Evolutionary conservation across 2,113 vertebrate genomes (phyloP), one percentile per base, ranked within the genome.

Genomic region (Chroicocephalus ridibundus): DNA sequence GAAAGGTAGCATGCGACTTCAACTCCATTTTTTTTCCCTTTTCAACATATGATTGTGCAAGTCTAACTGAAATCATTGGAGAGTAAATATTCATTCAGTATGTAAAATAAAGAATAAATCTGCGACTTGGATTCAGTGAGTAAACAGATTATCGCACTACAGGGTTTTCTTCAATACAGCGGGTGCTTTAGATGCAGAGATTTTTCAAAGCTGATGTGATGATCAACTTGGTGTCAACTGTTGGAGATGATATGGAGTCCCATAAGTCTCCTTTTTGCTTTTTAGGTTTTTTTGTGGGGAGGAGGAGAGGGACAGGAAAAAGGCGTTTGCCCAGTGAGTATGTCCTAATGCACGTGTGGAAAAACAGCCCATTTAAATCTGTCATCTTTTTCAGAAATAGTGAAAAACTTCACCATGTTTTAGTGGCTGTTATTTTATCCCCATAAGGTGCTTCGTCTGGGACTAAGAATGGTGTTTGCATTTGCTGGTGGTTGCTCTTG

Each of bases 1-100:
- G n/a, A 93, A 97, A 94, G 96, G 97, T 97, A 93, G 93, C 68
- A 9, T 77, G 54, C 62, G 40, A 90, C 88, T 97, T 96, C 83
- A 88, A 2, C 83, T 65, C 90, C n/a, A 29, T 47, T 83, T 90
- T 88, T 62, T 7, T 4, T 4, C 8, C 27, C 54, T 79, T 90
- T 94, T 70, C 78, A 91, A 66, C 38, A 22, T 89, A 77, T 68
- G 92, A 96, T 92, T 94, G n/a, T 90, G 68, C 75, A 93, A 94
- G 91, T 95, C 81, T 93, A 27, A 82, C 54, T 82, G 66, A 96
- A 89, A 93, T 97, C 71, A 77, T 78, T 5, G 8, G 82, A 93
- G 57, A 93, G 88, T 93, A 91, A 96, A 93, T 92, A 86, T 55
- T 95, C 84, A 83, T 89, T 93, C 70, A 5, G 32, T 71, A 49